Base-by-base conservation (phyloP, 2,888 invertebrate species). In the Caenorhabditis virilis region DNA sequence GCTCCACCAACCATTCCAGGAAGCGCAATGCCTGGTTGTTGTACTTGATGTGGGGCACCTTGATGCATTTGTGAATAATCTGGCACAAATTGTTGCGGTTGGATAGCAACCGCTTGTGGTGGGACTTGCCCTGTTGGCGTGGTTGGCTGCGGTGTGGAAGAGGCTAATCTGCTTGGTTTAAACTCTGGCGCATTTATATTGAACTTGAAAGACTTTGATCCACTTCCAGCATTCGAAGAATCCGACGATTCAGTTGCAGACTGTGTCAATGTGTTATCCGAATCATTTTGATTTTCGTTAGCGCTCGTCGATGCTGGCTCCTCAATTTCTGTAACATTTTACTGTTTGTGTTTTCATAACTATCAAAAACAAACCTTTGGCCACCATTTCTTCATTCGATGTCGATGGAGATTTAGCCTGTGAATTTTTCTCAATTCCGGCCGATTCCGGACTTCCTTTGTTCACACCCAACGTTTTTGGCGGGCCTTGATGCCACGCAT, bases 131-230 rank as follows among this genome's bases (percentile, higher is more conserved):
- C 16, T 13, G 11, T 9, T n/a, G 36, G 36, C 11, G 15, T n/a
- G 5, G 36, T n/a, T 7, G 18, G 41, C 9, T 20, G 25, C 9
- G n/a, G n/a, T n/a, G n/a, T n/a, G n/a, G n/a, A n/a, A n/a, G n/a
- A n/a, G n/a, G n/a, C n/a, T n/a, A n/a, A n/a, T n/a, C n/a, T n/a
- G n/a, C 42, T 46, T 36, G 76, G 76, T 26, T 71, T 72, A 46
- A 76, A 76, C 20, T 65, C 74, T 6, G 74, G 70, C 18, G 76
- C 76, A 53, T 76, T 65, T 16, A 70, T 64, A 49, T 76, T 76
- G 62, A 76, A 76, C 27, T 69, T 58, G 59, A 76, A 76, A 22
- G 50, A 73, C 26, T n/a, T n/a, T n/a, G n/a, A n/a, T n/a, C n/a
- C 53, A 11, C 38, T 27, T 6, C 42, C 56, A 7, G 56, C 56